Conservation (phyloP, 2,113 vertebrate genomes). For the Numida meleagris region DNA sequence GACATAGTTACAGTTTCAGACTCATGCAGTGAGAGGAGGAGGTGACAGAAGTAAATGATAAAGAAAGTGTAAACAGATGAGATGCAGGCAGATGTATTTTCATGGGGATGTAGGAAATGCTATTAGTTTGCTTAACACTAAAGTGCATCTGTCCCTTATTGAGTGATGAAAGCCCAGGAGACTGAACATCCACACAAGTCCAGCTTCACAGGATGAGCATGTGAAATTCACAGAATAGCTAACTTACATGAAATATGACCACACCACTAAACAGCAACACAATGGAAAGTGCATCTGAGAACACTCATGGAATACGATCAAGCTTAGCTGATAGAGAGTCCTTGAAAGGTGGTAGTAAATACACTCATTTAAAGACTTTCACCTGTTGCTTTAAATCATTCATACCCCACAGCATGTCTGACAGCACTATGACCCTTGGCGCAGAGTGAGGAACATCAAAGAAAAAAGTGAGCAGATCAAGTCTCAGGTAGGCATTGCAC, state of each 20-base stretch:
- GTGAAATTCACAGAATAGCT: constrained; percentile 43
- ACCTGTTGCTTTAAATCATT: constrained; percentile 79
- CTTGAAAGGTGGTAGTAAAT: constrained; percentile 66
- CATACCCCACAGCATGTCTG: constrained; percentile 32
- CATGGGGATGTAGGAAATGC: background rate
- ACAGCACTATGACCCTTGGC: constrained; percentile 61
- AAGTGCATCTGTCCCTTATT: constrained; percentile 43
- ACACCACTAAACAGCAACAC: constrained; percentile 26
- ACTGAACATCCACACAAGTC: background rate
- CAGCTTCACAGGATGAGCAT: constrained; percentile 34
- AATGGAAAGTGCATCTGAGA: constrained; percentile 64
- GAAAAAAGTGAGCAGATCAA: constrained; percentile 67
- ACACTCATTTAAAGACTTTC: constrained; percentile 68
- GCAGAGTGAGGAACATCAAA: constrained; percentile 79
- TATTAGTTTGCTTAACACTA: constrained; percentile 27
- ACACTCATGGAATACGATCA: constrained; percentile 32
- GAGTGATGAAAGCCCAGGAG: constrained; percentile 48
- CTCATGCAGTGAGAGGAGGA: background rate
- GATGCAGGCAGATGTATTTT: background rate
- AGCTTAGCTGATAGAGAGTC: constrained; percentile 47
- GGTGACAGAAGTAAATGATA: background rate
- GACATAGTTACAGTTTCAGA: background rate
- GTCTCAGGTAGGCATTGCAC: constrained; percentile 56
- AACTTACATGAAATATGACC: constrained; percentile 54
- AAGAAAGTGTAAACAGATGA: background rate